Evolutionary conservation across 2,797 vertebrate genomes (phyloP).

Genomic region (Microtus agrestis): DNA sequence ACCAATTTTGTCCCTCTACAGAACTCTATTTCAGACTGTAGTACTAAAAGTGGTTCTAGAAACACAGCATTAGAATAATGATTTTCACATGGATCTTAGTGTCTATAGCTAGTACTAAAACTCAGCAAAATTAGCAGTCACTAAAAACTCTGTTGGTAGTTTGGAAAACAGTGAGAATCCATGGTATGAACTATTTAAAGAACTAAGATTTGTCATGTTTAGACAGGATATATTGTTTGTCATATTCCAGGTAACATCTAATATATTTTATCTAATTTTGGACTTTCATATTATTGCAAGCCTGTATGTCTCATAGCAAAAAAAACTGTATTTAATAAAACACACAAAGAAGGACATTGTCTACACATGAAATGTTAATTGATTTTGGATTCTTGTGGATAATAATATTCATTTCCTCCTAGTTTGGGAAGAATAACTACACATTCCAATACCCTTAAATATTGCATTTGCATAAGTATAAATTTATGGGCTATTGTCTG

Average conservation of each 20-base stretch:
- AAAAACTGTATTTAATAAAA: neutral
- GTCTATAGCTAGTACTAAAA: neutral
- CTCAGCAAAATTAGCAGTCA: neutral
- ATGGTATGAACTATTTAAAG: neutral
- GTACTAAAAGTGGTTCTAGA: neutral
- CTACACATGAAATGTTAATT: neutral
- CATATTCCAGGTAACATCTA: neutral
- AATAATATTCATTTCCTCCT: neutral
- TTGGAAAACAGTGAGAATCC: neutral
- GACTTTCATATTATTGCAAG: neutral
- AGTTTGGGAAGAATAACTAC: neutral
- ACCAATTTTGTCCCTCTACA: neutral
- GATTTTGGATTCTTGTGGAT: neutral
- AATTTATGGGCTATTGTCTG: neutral
- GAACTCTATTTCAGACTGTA: neutral
- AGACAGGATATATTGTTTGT: neutral
- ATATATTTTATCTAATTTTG: neutral
- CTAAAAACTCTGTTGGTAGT: neutral
- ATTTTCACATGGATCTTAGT: neutral
- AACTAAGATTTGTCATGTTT: neutral
- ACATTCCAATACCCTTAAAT: neutral
- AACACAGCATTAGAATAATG: neutral
- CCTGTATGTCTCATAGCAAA: neutral
- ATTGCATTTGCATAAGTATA: neutral
- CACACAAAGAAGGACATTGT: neutral